Percentiles rank a stretch among this genome's conserved stretches.
phyloP scores from a whole-genome alignment of 2,113 vertebrate species.

The Argyrosomus japonicus region DNA sequence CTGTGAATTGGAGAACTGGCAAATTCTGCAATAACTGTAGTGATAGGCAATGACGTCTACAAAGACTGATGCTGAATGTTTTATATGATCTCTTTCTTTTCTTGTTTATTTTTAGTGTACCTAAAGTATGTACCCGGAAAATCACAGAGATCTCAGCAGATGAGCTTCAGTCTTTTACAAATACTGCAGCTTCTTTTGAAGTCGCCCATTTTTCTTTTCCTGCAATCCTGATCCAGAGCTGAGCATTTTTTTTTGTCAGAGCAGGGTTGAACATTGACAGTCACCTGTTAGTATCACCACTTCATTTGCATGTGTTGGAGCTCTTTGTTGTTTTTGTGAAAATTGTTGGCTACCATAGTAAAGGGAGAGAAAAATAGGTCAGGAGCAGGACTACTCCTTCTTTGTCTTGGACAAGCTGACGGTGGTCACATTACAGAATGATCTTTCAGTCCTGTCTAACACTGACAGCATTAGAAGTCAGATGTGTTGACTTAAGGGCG shows the following conservation, averaged over 20 bases:
- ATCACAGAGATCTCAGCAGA: too few species aligned
- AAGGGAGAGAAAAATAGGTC: background rate
- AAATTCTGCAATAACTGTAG: too few species aligned
- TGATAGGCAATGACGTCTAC: too few species aligned
- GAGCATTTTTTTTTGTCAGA: background rate
- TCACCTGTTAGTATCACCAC: background rate
- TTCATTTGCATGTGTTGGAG: background rate
- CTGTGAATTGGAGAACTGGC: too few species aligned
- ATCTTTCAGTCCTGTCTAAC: constrained; percentile 28
- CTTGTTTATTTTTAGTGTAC: too few species aligned
- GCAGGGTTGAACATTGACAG: too few species aligned
- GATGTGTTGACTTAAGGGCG: background rate
- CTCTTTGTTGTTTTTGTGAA: background rate
- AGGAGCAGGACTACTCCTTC: background rate
- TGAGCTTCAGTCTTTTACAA: background rate
- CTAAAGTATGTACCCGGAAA: too few species aligned
- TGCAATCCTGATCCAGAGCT: background rate
- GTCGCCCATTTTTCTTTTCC: too few species aligned
- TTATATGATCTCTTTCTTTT: too few species aligned
- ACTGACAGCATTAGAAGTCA: background rate
- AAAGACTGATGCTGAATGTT: too few species aligned
- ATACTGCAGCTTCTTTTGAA: background rate
- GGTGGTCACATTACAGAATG: constrained; percentile 12
- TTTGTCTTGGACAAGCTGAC: background rate
- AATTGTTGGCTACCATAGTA: background rate